Base-by-base conservation (phyloP, 2,113 vertebrate species). In the Pedionomus torquatus region DNA sequence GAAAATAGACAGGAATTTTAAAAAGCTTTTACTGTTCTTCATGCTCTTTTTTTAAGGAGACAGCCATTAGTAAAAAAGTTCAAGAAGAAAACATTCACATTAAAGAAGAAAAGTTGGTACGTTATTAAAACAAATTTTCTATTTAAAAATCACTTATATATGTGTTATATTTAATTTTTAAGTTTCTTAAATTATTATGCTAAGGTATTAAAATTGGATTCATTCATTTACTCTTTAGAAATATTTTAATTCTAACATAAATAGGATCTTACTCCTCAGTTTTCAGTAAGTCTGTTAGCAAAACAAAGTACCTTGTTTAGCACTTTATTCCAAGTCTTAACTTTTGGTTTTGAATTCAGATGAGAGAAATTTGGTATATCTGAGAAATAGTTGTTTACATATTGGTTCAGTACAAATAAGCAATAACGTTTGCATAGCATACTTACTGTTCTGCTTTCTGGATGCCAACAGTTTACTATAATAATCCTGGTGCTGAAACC, bases 91-190 rank as follows among this genome's bases (percentile, higher is more conserved):
- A 98, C 63, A 41, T 17, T 26, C 68, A 64, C 31, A 92, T 98
- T 46, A 98, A 98, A 98, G 97, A 97, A 97, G 99, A 99, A 95
- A 99, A 99, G 79, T 97, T 99, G 98, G 99, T 99, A 94, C 98
- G 91, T 79, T 82, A 58, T 74, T 79, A 58, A 70, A n/a, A 28
- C 4, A 75, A 28, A 17, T 79, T 95, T 13, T 8, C 37, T 76
- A 9, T 65, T 83, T 63, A 43, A 89, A 89, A 91, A 78, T 78
- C 16, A 26, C 35, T 44, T 44, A 35, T 79, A 74, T 69, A 28
- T 60, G 28, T 60, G 16, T 35, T 80, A 1, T 60, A 58, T 72
- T 69, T 72, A 8, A 25, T 46, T 21, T 28, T 60, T n/a, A 31
- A 17, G 7, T 49, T 66, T 87, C 39, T 72, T 81, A 37, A 33